Conservation (phyloP, 2,797 vertebrate species). For the Karalla daura region DNA sequence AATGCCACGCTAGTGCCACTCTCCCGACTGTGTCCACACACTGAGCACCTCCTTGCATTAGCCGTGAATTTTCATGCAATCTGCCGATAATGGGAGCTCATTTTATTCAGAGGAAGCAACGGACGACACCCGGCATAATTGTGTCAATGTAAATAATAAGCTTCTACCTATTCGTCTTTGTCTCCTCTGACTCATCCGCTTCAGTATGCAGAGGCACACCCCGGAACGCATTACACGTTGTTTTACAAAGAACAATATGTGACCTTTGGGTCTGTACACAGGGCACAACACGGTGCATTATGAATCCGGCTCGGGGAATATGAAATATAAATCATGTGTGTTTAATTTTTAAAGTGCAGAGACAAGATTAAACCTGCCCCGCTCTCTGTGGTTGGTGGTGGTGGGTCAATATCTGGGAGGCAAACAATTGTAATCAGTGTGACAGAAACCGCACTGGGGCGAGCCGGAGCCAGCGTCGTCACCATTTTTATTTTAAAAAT, state of each 20-base stretch:
- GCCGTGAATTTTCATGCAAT: conserved; percentile 59
- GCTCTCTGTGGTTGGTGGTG: neutral
- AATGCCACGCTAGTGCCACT: conserved; percentile 68
- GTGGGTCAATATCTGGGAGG: conserved; percentile 50
- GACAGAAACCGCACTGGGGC: conserved; percentile 35
- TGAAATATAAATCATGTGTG: conserved; percentile 54
- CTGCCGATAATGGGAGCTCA: conserved; percentile 54
- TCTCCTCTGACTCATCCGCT: conserved; percentile 14
- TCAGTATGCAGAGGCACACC: neutral
- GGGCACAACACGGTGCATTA: conserved; percentile 36
- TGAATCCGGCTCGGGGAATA: conserved; percentile 37
- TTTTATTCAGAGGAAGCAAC: conserved; percentile 55
- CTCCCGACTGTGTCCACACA: conserved; percentile 60
- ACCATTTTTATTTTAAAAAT: conserved; percentile 52
- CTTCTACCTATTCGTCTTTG: conserved; percentile 50
- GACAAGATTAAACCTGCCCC: conserved; percentile 43
- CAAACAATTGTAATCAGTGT: conserved; percentile 49
- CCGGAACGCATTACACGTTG: conserved; percentile 14
- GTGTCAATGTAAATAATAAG: conserved; percentile 61
- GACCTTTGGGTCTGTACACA: conserved; percentile 45
- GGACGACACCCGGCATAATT: conserved; percentile 45
- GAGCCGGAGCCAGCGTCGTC: conserved; percentile 25
- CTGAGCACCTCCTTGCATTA: conserved; percentile 48
- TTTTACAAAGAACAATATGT: conserved; percentile 32
- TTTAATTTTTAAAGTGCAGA: conserved; percentile 66